phyloP scores from a whole-genome alignment of 2,797 vertebrate species.

The Eospalax fontanierii region DNA sequence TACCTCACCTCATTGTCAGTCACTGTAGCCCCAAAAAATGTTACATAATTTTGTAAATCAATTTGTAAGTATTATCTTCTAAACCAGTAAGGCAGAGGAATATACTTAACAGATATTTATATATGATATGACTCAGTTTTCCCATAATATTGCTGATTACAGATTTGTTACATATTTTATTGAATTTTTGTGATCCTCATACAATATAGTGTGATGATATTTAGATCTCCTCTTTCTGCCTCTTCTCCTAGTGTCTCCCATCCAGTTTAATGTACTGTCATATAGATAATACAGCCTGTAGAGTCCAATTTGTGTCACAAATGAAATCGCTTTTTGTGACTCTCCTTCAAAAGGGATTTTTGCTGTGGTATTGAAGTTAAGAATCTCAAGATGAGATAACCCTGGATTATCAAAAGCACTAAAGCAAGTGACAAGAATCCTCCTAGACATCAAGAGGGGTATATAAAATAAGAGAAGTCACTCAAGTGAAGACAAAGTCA shows the following conservation, averaged over 20 bases:
- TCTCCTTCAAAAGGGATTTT: background rate
- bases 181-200: too few species aligned
- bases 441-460: background rate
- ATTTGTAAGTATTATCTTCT: background rate
- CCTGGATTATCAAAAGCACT: background rate
- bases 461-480: background rate
- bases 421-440: background rate
- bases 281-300: too few species aligned
- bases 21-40: background rate
- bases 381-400: background rate
- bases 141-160: background rate
- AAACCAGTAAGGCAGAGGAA: background rate
- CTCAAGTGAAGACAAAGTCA: background rate
- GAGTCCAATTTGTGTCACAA: too few species aligned
- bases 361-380: background rate
- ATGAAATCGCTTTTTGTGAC: background rate
- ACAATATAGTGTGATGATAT: too few species aligned
- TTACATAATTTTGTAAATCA: background rate
- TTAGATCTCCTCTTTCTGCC: too few species aligned
- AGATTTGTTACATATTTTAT: background rate
- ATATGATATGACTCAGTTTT: background rate
- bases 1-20: background rate
- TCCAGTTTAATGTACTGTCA: too few species aligned
- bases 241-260: too few species aligned
- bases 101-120: constrained; percentile 6